Evolutionary conservation across 2,113 vertebrate species (phyloP).

Genomic region (Syngnathoides biaculeatus): DNA sequence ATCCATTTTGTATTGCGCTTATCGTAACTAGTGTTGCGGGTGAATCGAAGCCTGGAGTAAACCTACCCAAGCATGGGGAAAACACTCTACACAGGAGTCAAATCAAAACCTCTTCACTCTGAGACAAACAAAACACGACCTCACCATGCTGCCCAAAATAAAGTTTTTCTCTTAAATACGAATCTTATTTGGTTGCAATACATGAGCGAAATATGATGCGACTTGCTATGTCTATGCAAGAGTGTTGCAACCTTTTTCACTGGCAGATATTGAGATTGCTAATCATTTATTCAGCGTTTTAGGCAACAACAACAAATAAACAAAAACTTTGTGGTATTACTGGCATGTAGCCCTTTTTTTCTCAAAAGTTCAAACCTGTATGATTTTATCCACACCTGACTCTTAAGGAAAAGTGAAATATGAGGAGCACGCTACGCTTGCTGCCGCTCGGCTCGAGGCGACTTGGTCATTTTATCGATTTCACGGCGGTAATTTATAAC

Average conservation of each 20-base stretch:
- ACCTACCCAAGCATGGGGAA: no score
- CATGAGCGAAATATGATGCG: background rate
- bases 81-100: no score
- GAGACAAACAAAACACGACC: background rate
- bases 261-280: background rate
- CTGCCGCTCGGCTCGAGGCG: background rate
- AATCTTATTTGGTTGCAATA: background rate
- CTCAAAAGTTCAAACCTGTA: background rate
- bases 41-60: no score
- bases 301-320: background rate
- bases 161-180: background rate
- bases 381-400: no score
- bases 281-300: background rate
- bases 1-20: no score
- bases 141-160: background rate
- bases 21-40: no score
- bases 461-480: background rate
- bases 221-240: background rate
- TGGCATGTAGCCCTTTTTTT: background rate
- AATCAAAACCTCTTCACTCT: background rate
- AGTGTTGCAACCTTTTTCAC: background rate
- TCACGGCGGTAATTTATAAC: constrained; percentile 2
- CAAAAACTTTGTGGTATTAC: background rate
- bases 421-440: background rate
- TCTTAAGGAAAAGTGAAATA: constrained; percentile 3